phyloP scores from a whole-genome alignment of 2,113 vertebrate genomes.

The Eudyptes chrysolophus region DNA sequence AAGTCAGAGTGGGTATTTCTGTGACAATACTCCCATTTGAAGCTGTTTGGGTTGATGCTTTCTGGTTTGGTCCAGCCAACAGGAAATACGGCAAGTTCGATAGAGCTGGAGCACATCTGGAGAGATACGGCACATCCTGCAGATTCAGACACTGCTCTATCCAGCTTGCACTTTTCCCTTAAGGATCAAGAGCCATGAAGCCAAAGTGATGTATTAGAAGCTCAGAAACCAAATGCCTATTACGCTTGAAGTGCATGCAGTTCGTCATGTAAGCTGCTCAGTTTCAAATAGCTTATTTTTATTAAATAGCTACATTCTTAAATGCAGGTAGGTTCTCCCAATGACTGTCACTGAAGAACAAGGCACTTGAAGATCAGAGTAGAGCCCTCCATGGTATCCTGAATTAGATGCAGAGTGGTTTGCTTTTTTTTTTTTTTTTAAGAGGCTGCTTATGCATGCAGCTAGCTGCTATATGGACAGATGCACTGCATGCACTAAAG shows the following conservation, averaged over 20 bases:
- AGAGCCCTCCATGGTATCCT: neutral
- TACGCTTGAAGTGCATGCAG: conserved; percentile 35
- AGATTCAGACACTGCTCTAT: conserved; percentile 28
- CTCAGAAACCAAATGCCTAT: conserved; percentile 41
- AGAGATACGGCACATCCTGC: neutral
- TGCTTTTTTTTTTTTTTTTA: neutral
- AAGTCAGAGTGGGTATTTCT: neutral
- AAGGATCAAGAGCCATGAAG: conserved; percentile 15
- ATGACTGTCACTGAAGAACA: neutral
- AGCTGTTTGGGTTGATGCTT: neutral
- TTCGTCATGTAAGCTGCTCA: conserved; percentile 35
- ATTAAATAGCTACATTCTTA: neutral
- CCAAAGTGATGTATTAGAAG: conserved; percentile 5
- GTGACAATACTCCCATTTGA: neutral
- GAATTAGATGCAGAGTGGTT: neutral
- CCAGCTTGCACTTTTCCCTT: conserved; percentile 41
- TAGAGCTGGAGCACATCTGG: conserved; percentile 32
- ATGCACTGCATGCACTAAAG: conserved; percentile 50
- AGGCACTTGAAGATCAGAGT: neutral
- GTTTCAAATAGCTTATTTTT: neutral
- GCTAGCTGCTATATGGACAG: conserved; percentile 30
- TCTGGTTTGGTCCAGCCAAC: conserved; percentile 33
- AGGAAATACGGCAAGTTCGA: conserved; percentile 46
- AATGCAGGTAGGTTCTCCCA: neutral
- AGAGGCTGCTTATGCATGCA: conserved; percentile 45